Conservation (phyloP, 2,113 vertebrate species). For the Hippolais icterina region DNA sequence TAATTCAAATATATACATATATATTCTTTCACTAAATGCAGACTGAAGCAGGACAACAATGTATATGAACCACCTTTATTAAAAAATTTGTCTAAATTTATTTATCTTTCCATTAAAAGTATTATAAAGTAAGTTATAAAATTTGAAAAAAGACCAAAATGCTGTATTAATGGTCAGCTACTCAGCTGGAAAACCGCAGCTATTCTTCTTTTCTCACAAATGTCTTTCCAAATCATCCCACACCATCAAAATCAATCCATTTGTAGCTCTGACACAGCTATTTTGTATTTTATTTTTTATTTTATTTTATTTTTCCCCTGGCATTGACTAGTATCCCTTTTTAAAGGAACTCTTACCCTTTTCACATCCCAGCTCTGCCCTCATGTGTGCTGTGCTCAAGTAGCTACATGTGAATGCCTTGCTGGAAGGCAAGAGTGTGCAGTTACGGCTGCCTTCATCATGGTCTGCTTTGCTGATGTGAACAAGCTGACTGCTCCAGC, state of each 20-base stretch:
- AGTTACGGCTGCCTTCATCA: fast-evolving
- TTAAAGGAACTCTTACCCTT: neutral
- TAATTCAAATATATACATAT: neutral
- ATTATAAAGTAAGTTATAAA: neutral
- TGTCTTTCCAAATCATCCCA: neutral
- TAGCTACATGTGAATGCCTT: neutral
- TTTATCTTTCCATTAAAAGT: neutral
- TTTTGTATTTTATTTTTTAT: neutral
- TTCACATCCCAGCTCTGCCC: neutral
- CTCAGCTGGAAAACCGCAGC: neutral
- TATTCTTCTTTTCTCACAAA: neutral
- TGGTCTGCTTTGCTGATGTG: neutral
- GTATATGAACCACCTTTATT: neutral
- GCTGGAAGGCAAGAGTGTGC: neutral
- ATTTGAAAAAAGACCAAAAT: neutral
- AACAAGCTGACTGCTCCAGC: neutral
- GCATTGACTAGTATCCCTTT: neutral
- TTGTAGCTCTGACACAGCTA: neutral
- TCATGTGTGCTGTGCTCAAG: neutral
- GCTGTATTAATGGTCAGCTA: neutral
- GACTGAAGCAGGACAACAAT: neutral
- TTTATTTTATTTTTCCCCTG: fast-evolving
- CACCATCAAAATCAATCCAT: neutral
- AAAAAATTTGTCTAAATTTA: neutral
- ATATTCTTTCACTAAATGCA: neutral